Conservation (phyloP, 2,113 vertebrate species). For the Erinaceus europaeus region DNA sequence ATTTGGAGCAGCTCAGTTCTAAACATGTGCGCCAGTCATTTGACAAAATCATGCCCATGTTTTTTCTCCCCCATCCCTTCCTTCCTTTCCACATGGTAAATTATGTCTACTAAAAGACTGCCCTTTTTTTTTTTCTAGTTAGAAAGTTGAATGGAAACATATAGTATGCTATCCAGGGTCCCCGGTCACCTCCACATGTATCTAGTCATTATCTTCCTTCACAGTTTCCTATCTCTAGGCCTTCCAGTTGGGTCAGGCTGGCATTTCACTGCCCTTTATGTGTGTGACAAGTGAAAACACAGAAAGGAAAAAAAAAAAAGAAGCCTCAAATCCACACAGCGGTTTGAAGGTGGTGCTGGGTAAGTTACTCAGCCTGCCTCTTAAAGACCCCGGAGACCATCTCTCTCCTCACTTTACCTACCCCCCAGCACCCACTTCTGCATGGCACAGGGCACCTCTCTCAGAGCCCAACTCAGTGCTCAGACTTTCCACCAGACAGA, state of each 20-base stretch:
- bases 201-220: slow-evolving; percentile 35
- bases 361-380: background rate
- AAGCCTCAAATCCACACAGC: background rate
- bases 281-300: slow-evolving; percentile 40
- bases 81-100: background rate
- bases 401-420: background rate
- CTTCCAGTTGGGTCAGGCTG: slow-evolving; percentile 27
- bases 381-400: background rate
- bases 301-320: slow-evolving; percentile 34
- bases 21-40: background rate
- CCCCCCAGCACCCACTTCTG: background rate
- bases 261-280: slow-evolving; percentile 62
- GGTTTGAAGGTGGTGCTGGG: background rate
- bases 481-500: too few species aligned
- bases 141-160: slow-evolving; percentile 16
- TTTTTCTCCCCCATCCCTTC: accelerated
- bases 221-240: slow-evolving; percentile 7
- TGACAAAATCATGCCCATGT: background rate
- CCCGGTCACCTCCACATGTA: background rate
- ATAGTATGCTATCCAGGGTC: background rate
- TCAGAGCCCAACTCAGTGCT: background rate
- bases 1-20: background rate
- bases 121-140: background rate
- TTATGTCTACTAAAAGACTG: background rate
- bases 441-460: background rate